Evolutionary conservation across 2,888 invertebrate species (phyloP).

Genomic region (Ctenicera cuprea): DNA sequence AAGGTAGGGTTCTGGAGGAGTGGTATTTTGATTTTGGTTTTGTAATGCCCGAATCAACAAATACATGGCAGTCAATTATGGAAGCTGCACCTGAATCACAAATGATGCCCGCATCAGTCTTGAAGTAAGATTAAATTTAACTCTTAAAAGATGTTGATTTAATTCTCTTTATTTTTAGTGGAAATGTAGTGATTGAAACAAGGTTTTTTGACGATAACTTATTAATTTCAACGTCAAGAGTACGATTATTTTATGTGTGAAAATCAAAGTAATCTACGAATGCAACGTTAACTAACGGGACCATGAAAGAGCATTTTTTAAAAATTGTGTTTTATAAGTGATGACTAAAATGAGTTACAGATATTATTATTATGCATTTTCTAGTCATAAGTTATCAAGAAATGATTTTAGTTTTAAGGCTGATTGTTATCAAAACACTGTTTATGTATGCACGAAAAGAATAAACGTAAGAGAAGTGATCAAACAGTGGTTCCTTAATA

Average conservation of each 20-base stretch:
- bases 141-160: neutral
- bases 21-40: constrained; percentile 99
- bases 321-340: no score
- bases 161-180: constrained; percentile 77
- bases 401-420: no score
- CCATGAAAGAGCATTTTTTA: no score
- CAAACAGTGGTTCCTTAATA: no score
- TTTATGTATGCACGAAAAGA: no score
- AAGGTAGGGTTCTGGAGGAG: constrained; percentile 95
- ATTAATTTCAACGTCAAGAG: constrained; percentile 94
- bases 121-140: constrained; percentile 81
- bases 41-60: constrained; percentile 98
- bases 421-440: no score
- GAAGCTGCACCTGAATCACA: constrained; percentile 99
- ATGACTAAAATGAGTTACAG: no score
- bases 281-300: no score
- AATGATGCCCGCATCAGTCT: constrained; percentile 99
- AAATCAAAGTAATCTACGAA: no score
- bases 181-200: constrained; percentile 97
- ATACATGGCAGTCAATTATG: constrained; percentile 99
- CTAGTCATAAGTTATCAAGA: no score
- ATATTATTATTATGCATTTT: no score
- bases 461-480: no score
- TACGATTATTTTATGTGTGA: constrained; percentile 94
- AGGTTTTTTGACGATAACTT: constrained; percentile 97